Conservation (phyloP, 2,888 invertebrate species). For the Nowickia ferox region DNA sequence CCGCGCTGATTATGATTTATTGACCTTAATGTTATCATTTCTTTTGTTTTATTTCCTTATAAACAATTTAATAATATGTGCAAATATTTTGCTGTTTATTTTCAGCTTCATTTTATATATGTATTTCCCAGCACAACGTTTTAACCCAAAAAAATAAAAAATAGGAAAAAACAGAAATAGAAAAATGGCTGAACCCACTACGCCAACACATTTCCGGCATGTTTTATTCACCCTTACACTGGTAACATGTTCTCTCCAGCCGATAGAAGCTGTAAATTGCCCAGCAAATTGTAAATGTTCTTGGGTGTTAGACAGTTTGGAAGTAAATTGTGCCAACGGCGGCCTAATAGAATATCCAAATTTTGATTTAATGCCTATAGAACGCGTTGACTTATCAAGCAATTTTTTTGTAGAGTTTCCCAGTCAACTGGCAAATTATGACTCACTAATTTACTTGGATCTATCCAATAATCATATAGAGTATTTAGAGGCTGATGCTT, state of each 20-base stretch:
- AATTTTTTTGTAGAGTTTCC: constrained; percentile 86
- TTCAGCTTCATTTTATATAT: constrained; percentile 15
- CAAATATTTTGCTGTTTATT: constrained; percentile 10
- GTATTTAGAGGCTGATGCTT: constrained; percentile 83
- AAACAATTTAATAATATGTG: background rate
- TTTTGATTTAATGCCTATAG: constrained; percentile 82
- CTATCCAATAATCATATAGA: constrained; percentile 85
- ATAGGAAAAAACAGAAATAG: too few relatives aligned
- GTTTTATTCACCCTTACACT: background rate
- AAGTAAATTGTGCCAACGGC: constrained; percentile 79
- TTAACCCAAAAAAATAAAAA: background rate
- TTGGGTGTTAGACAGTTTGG: constrained; percentile 80
- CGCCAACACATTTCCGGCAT: background rate
- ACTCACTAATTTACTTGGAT: constrained; percentile 84
- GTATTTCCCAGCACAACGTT: background rate
- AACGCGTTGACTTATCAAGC: constrained; percentile 86
- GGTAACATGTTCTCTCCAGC: background rate
- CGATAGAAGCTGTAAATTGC: constrained; percentile 74
- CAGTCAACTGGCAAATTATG: constrained; percentile 83
- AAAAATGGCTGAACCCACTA: constrained; percentile 26
- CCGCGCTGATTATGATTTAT: constrained; percentile 30
- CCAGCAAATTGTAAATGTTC: constrained; percentile 79
- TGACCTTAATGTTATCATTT: constrained; percentile 44
- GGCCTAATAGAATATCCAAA: constrained; percentile 77
- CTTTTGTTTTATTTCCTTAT: constrained; percentile 2